Evolutionary conservation across 2,797 vertebrate species (phyloP), one percentile per base, ranked within the genome.

Genomic region (Crossoptilon crossoptilon): DNA sequence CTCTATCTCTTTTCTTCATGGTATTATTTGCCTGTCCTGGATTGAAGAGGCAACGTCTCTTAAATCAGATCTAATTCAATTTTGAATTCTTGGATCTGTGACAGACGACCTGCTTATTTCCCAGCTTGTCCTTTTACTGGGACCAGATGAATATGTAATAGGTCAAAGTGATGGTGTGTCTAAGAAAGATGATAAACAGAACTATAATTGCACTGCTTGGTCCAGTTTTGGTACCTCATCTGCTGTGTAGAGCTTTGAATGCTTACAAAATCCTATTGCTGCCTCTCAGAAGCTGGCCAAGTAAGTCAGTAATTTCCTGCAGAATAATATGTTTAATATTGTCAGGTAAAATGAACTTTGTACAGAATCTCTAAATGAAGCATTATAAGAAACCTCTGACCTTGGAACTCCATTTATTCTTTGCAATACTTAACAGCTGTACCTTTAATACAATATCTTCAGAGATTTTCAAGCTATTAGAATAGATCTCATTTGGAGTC

Each of bases 121-220:
- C 58, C 17, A 73, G 2, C 17, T 46, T 4, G 8, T 68, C 11
- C 23, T 69, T 79, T 58, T 21, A 46, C 22, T 74, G 68, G 75
- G 75, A 70, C 24, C 31, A 33, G 24, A 10, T 70, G 23, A 90
- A 71, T 88, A 73, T 67, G 35, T 73, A 56, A 33, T 66, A 2
- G 11, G 6, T 43, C 56, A 16, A 84, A 59, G 4, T 43, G 51
- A 49, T 24, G 11, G 43, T 75, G 15, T 26, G 70, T 9, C 18
- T 78, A 27, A 83, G 63, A 74, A 82, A 78, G 35, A 22, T 58
- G 16, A 26, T 63, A 67, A 82, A 51, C 59, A 8, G 14, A 70
- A 33, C 2, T 35, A 53, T 35, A 60, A 48, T 44, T 86, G 12
- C 16, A 48, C 14, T 0, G 0, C n/a, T 76, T 75, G 27, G 15